Percentiles rank a stretch among this genome's conserved stretches.
phyloP scores from a whole-genome alignment of 2,113 vertebrate species.

The Myodes glareolus region DNA sequence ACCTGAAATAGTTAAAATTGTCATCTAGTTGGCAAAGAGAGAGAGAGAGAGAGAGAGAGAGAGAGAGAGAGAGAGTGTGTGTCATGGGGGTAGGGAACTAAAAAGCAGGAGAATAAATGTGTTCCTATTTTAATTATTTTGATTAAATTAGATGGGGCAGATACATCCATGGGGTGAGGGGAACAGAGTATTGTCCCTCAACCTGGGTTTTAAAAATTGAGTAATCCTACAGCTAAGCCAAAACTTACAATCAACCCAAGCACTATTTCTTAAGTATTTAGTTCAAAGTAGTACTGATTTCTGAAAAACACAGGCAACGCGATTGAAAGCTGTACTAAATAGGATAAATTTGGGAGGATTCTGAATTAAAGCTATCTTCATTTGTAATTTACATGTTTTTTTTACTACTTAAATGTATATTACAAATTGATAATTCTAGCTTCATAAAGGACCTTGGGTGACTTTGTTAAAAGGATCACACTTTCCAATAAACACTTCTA shows the following conservation, averaged over 20 bases:
- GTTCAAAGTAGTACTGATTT: not conserved
- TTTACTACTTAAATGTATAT: not conserved
- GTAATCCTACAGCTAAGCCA: not conserved
- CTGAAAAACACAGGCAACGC: not conserved
- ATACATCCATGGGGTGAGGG: not conserved
- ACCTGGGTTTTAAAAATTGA: not conserved
- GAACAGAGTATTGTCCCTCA: not conserved
- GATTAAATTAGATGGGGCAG: not conserved
- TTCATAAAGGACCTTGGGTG: slow-evolving; percentile 16
- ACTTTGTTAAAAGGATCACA: not conserved
- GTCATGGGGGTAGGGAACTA: not conserved
- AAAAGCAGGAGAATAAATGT: slow-evolving; percentile 6
- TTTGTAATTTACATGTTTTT: not conserved
- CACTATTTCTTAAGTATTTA: not conserved
- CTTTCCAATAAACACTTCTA: slow-evolving; percentile 49
- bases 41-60: not conserved
- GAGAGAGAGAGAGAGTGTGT: not conserved
- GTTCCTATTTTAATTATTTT: not conserved
- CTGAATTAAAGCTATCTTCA: not conserved
- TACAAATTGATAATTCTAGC: not conserved
- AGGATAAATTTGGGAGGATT: not conserved
- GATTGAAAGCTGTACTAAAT: not conserved
- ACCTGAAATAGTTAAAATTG: not conserved
- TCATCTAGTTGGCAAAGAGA: slow-evolving; percentile 12
- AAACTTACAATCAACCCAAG: not conserved